These are phyloP conservation scores for Metaphire vulgaris DNA, from an alignment of 1,140 invertebrate species.

Conservation along the genomic window DNA sequence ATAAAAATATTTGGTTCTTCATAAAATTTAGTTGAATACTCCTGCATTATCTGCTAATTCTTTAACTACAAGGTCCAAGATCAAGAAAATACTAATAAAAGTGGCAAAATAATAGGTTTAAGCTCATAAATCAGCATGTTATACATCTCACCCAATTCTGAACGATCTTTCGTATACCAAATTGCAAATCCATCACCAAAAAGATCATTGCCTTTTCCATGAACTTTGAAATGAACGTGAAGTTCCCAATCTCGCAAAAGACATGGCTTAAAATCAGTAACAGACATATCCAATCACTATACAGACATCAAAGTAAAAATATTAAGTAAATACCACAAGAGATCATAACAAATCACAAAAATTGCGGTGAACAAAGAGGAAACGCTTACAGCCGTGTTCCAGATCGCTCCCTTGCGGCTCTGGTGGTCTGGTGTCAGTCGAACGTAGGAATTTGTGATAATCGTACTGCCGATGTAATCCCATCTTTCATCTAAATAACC, in stretches of 20 bases:
- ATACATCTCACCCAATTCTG: conserved; percentile 68
- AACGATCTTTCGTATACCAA: conserved; percentile 91
- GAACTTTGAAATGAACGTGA: conserved; percentile 91
- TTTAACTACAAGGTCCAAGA: too few species aligned
- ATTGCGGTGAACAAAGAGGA: too few species aligned
- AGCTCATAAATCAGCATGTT: too few species aligned
- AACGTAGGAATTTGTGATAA: conserved; percentile 89
- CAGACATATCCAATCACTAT: too few species aligned
- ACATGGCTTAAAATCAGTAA: conserved; percentile 63
- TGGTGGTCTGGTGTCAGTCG: conserved; percentile 88
- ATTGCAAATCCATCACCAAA: conserved; percentile 96
- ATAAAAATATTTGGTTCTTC: too few species aligned
- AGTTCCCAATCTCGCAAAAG: conserved; percentile 87
- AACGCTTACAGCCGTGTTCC: conserved; percentile 86
- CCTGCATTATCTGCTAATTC: too few species aligned
- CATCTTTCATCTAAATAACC: conserved; percentile 56
- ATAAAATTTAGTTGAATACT: too few species aligned
- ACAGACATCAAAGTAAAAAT: too few species aligned
- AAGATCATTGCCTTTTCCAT: conserved; percentile 86
- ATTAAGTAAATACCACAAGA: too few species aligned
- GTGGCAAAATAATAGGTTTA: too few species aligned
- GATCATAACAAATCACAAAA: too few species aligned
- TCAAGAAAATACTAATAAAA: too few species aligned
- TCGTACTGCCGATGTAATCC: conserved; percentile 89
- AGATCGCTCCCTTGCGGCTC: conserved; percentile 83